Conservation (phyloP, 2,797 vertebrate species). For the Lophotriccus pileatus region DNA sequence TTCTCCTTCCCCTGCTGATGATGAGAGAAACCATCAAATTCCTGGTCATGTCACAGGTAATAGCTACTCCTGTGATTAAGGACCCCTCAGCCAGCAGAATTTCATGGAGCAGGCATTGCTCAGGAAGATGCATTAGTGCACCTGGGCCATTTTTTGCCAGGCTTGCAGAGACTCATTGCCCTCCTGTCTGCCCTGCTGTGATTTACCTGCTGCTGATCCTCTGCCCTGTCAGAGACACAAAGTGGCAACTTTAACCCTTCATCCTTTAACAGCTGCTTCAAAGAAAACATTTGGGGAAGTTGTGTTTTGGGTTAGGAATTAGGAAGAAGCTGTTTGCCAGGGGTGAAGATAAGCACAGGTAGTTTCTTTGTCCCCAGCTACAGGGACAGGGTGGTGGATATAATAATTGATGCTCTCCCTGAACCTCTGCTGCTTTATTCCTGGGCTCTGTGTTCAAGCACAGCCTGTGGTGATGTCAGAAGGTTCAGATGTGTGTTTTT, state of each 20-base stretch:
- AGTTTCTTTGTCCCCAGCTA: neutral
- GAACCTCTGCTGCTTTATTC: neutral
- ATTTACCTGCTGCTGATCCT: neutral
- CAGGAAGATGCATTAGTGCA: slow-evolving; percentile 27
- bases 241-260: neutral
- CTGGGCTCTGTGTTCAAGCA: neutral
- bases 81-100: slow-evolving; percentile 3
- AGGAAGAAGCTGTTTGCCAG: neutral
- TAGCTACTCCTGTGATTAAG: slow-evolving; percentile 15
- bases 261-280: neutral
- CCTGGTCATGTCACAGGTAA: neutral
- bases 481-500: neutral
- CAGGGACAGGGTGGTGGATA: neutral
- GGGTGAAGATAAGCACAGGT: neutral
- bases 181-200: neutral
- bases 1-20: neutral
- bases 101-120: neutral
- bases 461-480: neutral
- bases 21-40: neutral
- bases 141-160: neutral
- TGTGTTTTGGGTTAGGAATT: neutral
- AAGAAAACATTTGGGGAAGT: neutral
- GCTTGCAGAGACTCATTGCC: neutral
- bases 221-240: neutral
- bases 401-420: neutral